phyloP scores from a whole-genome alignment of 2,113 vertebrate genomes.

The Cyphomyrus discorhynchus region DNA sequence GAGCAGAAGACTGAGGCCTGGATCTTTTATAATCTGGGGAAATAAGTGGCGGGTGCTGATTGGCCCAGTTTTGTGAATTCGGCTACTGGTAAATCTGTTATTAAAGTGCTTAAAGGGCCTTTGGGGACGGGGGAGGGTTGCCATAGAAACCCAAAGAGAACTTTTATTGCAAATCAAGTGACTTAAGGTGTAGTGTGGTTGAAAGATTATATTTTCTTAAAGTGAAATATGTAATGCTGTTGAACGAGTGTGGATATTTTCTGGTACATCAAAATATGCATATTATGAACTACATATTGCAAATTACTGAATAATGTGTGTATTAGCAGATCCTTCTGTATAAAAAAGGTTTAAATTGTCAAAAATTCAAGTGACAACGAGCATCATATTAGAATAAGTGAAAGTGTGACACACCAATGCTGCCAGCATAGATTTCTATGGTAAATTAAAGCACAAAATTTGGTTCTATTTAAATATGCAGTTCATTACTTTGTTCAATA shows the following conservation, averaged over 20 bases:
- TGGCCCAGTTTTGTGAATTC: neutral
- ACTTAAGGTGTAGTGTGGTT: conserved; percentile 15
- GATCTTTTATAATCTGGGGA: neutral
- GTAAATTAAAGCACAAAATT: conserved; percentile 8
- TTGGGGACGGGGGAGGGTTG: neutral
- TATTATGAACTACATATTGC: neutral
- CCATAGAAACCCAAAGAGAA: conserved; percentile 17
- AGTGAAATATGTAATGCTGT: neutral
- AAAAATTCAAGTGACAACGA: neutral
- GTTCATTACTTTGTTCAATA: conserved; percentile 48
- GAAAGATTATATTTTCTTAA: conserved; percentile 24
- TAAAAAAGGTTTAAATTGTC: neutral
- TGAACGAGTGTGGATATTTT: conserved; percentile 1
- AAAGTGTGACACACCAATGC: neutral
- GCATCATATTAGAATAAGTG: neutral
- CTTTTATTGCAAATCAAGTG: conserved; percentile 17
- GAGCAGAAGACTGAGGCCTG: neutral
- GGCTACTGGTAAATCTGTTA: neutral
- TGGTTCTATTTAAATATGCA: conserved; percentile 26
- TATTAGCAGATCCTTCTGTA: neutral
- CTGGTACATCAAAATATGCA: neutral
- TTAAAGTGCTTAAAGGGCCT: neutral
- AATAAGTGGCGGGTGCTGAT: neutral
- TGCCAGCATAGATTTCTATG: conserved; percentile 21
- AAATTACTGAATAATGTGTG: neutral